Conservation (phyloP, 2,797 vertebrate species). For the Lepidocolaptes lacrymiger region DNA sequence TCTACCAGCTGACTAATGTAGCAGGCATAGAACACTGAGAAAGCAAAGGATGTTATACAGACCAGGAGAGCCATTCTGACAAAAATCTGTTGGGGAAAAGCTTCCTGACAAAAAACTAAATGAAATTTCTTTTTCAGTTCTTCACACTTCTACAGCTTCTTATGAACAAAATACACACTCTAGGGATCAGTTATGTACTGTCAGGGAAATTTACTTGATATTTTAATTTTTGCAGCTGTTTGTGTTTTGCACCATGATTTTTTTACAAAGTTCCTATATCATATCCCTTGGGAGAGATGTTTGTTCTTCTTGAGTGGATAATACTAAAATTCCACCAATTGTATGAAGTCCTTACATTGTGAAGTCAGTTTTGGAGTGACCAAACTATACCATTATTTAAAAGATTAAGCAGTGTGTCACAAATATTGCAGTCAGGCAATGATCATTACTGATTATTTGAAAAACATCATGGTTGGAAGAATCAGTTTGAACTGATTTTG, state of each 20-base stretch:
- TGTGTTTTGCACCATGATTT: not conserved
- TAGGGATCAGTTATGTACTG: not conserved
- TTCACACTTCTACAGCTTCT: not conserved
- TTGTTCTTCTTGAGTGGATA: not conserved
- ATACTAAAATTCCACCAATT: not conserved
- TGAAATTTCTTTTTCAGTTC: slow-evolving; percentile 5
- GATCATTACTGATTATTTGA: not conserved
- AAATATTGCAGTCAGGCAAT: not conserved
- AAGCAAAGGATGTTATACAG: not conserved
- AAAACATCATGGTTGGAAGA: not conserved
- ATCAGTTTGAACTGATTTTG: not conserved
- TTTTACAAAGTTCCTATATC: not conserved
- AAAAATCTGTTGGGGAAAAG: not conserved
- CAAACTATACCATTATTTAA: not conserved
- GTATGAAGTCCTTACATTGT: not conserved
- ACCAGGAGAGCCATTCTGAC: not conserved
- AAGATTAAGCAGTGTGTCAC: not conserved
- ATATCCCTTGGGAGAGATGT: not conserved
- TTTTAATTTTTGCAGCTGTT: slow-evolving; percentile 43
- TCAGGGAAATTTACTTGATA: not conserved
- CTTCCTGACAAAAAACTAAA: not conserved
- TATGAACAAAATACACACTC: not conserved
- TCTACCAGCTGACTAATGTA: slow-evolving; percentile 8
- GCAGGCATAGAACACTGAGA: slow-evolving; percentile 2
- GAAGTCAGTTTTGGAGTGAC: not conserved